phyloP scores from a whole-genome alignment of 2,888 invertebrate genomes.

The Pristionchus fissidentatus region DNA sequence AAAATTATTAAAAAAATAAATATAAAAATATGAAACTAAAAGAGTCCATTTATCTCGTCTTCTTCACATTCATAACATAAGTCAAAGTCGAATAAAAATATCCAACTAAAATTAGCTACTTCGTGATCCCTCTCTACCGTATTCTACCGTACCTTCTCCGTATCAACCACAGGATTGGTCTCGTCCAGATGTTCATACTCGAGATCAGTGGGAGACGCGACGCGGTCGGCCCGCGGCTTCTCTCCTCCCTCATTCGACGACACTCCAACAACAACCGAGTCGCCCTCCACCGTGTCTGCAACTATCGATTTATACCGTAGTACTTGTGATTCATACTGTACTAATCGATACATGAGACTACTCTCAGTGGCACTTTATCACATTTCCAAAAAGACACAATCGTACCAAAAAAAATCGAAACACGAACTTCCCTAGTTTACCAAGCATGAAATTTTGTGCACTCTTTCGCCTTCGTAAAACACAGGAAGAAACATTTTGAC shows the following conservation, averaged over 20 bases:
- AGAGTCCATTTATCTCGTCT: not conserved
- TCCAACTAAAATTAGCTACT: too few species aligned
- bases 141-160: constrained; percentile 43
- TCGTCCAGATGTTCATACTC: constrained; percentile 48
- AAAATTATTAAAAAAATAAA: not conserved
- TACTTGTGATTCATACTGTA: not conserved
- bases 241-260: not conserved
- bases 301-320: not conserved
- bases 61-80: not conserved
- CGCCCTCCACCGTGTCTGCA: constrained; percentile 35
- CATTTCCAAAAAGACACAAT: too few species aligned
- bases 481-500: too few species aligned
- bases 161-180: constrained; percentile 43
- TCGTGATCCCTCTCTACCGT: not conserved
- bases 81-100: not conserved
- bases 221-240: constrained; percentile 15
- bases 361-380: too few species aligned
- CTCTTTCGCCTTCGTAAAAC: too few species aligned
- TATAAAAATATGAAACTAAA: too few species aligned
- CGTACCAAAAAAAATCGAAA: too few species aligned
- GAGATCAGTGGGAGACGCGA: constrained; percentile 42
- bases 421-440: too few species aligned
- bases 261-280: constrained; percentile 7
- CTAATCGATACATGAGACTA: too few species aligned
- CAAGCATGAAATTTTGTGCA: too few species aligned